A percentile compares a stretch with the other conserved stretches of the same genome.
These are phyloP conservation scores for Sturmia bella DNA, from an alignment of 2,888 invertebrate genomes.

Conservation along the genomic window DNA sequence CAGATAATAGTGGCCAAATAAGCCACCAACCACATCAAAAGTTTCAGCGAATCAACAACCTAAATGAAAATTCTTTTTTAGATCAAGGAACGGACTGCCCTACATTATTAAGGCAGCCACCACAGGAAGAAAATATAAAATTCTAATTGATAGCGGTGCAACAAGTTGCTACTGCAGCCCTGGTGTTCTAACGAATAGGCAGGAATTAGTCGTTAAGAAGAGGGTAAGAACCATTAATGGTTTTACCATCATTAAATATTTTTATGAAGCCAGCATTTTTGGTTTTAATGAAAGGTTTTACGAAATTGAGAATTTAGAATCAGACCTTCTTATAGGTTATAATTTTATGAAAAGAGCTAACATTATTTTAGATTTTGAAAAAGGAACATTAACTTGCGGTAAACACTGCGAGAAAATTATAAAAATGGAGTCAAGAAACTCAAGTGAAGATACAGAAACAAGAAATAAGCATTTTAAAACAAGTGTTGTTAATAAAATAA, in stretches of 20 bases:
- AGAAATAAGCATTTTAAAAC: no score
- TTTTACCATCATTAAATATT: constrained; percentile 15
- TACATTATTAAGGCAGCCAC: no score
- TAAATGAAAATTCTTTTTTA: no score
- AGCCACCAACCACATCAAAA: constrained; percentile 17
- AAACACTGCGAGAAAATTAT: no score
- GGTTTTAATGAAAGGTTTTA: constrained; percentile 17
- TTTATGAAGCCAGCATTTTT: constrained; percentile 6
- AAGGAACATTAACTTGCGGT: no score
- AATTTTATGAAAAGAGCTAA: background rate
- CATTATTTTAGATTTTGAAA: no score
- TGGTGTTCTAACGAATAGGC: constrained; percentile 1
- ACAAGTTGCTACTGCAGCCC: constrained; percentile 20
- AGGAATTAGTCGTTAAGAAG: constrained; percentile 6
- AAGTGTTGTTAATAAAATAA: background rate
- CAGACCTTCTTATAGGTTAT: constrained; percentile 2
- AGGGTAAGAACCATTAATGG: constrained; percentile 19
- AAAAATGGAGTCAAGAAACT: no score
- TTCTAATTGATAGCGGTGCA: constrained; percentile 32
- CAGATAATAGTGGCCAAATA: constrained; percentile 7
- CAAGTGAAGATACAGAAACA: no score
- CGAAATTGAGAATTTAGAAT: background rate
- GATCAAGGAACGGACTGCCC: no score
- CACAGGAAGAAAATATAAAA: constrained; percentile 28
- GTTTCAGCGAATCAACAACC: constrained; percentile 31